Evolutionary conservation across 2,888 invertebrate species (phyloP), one percentile per base, ranked within the genome.

Genomic region (Hyalella azteca): DNA sequence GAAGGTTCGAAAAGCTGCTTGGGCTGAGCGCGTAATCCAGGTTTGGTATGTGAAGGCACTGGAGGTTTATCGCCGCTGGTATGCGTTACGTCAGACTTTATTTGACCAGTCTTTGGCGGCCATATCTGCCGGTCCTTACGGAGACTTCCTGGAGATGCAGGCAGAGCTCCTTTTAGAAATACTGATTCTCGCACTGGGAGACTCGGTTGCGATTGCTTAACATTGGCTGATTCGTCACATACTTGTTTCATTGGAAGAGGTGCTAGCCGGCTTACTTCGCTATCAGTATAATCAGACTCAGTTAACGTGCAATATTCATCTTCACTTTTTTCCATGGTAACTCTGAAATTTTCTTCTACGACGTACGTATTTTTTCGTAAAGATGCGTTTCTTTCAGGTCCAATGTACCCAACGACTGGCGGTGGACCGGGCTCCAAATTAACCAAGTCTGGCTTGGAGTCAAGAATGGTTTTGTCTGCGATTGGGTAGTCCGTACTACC

Each of bases 281-380:
- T 66, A 36, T 66, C 66, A n/a, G 66, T 66, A 36, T 66, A 66
- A 19, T 66, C 66, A 39, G 66, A 66, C n/a, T 66, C 75, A 13
- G 75, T 75, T 22, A 45, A 32, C n/a, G 75, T 75, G 41, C 11
- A 41, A 26, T 75, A 75, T 5, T 75, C 66, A 36, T 66, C 66
- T 11, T 66, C 66, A 36, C 66, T 66, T 66, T 66, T 66, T 2
- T 36, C 36, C 66, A 66, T 66, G 2, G 66, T 66, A 66, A 66
- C 66, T 36, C 36, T 66, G 66, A 66, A 66, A 19, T 66, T 66
- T 36, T 66, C 66, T 66, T 66, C 66, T 13, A 66, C 36, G 2
- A 66, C 66, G 19, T 36, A 66, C 19, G 66, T 66, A 19, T 66
- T 36, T 15, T 66, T 66, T 66, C 66, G 66, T n/a, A n/a, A 36